Conservation (phyloP, 2,797 vertebrate genomes). For the Rhinophrynus dorsalis region DNA sequence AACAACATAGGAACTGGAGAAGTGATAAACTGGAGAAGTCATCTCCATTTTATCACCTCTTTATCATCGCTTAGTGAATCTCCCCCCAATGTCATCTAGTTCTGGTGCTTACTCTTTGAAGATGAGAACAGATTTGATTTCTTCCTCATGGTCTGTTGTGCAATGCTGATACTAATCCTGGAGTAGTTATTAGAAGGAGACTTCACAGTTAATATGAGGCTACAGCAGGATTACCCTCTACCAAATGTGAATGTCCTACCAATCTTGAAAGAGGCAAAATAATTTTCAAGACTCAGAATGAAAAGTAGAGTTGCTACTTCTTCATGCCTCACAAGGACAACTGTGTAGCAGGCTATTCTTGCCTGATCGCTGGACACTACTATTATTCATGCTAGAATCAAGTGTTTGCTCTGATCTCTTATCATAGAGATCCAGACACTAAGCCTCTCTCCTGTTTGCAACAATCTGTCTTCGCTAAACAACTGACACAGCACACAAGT, state of each 20-base stretch:
- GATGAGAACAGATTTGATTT: constrained; percentile 92
- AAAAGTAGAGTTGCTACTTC: constrained; percentile 27
- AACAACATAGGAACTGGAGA: no score
- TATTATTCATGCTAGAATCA: neutral
- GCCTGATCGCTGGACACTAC: neutral
- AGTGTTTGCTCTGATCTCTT: neutral
- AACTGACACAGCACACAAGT: neutral
- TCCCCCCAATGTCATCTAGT: constrained; percentile 94
- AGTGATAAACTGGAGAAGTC: no score
- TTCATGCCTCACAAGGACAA: neutral
- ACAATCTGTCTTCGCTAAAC: neutral
- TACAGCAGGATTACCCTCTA: constrained; percentile 97
- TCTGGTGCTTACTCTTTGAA: constrained; percentile 96
- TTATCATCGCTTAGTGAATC: no score
- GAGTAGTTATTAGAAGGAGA: constrained; percentile 89
- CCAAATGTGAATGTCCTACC: constrained; percentile 81
- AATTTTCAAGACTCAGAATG: constrained; percentile 88
- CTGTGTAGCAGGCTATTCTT: neutral
- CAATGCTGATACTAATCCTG: constrained; percentile 93
- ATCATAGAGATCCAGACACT: neutral
- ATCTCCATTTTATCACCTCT: no score
- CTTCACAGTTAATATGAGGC: constrained; percentile 94
- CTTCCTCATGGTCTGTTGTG: constrained; percentile 93
- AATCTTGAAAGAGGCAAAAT: constrained; percentile 93
- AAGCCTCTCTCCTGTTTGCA: neutral